Evolutionary conservation across 2,113 vertebrate genomes (phyloP), one percentile per base, ranked within the genome.

Genomic region (Odobenus rosmarus): DNA sequence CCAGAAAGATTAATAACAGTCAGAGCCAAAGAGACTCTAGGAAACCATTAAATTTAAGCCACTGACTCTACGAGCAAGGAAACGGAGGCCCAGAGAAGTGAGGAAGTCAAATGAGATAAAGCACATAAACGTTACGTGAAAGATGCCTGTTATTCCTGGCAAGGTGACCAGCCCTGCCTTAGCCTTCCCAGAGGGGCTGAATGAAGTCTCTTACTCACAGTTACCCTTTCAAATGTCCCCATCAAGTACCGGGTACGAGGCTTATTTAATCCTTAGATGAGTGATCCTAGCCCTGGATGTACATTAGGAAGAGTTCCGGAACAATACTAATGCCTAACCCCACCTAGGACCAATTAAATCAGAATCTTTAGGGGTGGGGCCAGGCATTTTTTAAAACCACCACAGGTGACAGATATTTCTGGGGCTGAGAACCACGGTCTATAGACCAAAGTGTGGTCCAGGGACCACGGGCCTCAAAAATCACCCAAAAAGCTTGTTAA

Each of bases 1-100:
- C 36, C 62, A 77, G 85, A 97, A 95, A 95, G 36, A 89, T n/a
- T 21, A 92, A 67, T 71, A 31, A 16, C 67, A 59, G 26, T 85
- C 62, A 81, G 42, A 95, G 53, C 36, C 57, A 57, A 85, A 77
- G 76, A 62, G 42, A 88, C 24, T 90, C 76, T 42, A 85, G 86
- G 31, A 95, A 89, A 81, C 46, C 33, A 55, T 61, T 83, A 62
- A 42, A n/a, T 76, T 12, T 39, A 86, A 88, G 64, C 19, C 64
- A 59, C 69, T 67, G n/a, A 79, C 61, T 76, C 76, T 51, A 85
- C 55, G 71, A 57, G 67, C 59, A 81, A 83, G 59, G 53, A 94
- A 90, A 74, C 21, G 21, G 46, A 92, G 88, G 79, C 69, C 71
- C 31, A 90, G 39, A 49, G 76, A 57, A n/a, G 55, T 11, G 18